These are phyloP conservation scores for Dyspetes luteomarginatus DNA, from an alignment of 2,888 invertebrate genomes.

Conservation along the genomic window DNA sequence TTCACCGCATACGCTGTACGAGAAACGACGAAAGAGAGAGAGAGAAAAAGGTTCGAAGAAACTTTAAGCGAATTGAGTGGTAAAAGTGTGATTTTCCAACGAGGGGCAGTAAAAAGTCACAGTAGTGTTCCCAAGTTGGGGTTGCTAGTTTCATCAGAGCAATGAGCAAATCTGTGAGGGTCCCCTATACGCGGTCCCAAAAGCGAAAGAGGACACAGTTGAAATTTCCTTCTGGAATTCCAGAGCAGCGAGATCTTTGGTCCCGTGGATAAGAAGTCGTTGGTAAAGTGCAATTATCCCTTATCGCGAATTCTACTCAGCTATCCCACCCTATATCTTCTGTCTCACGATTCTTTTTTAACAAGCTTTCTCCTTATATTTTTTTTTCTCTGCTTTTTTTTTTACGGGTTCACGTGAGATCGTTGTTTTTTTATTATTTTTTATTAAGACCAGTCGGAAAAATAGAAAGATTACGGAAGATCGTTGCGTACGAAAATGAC, in stretches of 20 bases:
- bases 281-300: slow-evolving; percentile 64
- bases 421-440: neutral
- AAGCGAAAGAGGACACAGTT: slow-evolving; percentile 30
- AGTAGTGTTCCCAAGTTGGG: too few species aligned
- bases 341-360: slow-evolving; percentile 5
- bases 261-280: slow-evolving; percentile 64
- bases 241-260: slow-evolving; percentile 34
- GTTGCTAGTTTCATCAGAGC: neutral
- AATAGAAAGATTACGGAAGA: neutral
- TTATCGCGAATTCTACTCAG: slow-evolving; percentile 54
- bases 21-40: slow-evolving; percentile 14
- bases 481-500: neutral
- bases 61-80: slow-evolving; percentile 66
- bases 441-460: neutral
- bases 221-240: slow-evolving; percentile 57
- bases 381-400: neutral
- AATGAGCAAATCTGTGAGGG: slow-evolving; percentile 39
- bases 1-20: slow-evolving; percentile 3
- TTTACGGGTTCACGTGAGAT: neutral
- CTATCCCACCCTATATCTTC: slow-evolving; percentile 23
- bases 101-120: slow-evolving; percentile 55
- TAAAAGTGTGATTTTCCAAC: slow-evolving; percentile 67
- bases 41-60: slow-evolving; percentile 47
- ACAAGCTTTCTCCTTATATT: slow-evolving; percentile 1
- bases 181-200: neutral